Evolutionary conservation across 1,140 invertebrate genomes (phyloP).

Genomic region (Paracyclopina nana): DNA sequence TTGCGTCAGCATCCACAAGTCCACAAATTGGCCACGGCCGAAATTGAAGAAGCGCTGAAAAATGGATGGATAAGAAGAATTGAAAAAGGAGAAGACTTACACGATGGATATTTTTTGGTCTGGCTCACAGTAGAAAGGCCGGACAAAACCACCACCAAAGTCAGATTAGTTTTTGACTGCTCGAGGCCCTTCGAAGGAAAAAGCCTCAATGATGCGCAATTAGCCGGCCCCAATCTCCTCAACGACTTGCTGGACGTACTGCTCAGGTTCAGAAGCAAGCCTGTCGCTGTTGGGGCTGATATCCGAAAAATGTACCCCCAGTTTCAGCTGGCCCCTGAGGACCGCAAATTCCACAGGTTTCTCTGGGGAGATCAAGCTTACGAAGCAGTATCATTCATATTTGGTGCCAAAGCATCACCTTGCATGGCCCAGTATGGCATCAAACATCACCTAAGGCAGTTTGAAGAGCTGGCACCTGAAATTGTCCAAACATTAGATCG

Average conservation of each 20-base stretch:
- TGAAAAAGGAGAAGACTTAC: too few relatives aligned
- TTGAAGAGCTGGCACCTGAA: neutral
- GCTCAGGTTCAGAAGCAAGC: conserved; percentile 17
- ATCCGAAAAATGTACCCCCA: conserved; percentile 18
- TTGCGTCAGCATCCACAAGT: too few relatives aligned
- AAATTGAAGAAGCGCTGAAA: too few relatives aligned
- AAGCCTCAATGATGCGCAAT: conserved; percentile 15
- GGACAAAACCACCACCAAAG: too few relatives aligned
- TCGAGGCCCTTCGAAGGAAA: conserved; percentile 15
- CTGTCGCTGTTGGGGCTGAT: conserved; percentile 16
- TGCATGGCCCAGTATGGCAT: conserved; percentile 17
- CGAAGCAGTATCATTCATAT: conserved; percentile 19
- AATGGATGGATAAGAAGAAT: too few relatives aligned
- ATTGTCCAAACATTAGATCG: neutral
- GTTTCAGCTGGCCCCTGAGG: conserved; percentile 15
- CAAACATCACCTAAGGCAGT: conserved; percentile 16
- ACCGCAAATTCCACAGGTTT: conserved; percentile 18
- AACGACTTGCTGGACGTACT: conserved; percentile 14
- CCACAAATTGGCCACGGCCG: too few relatives aligned
- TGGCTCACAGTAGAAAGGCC: too few relatives aligned
- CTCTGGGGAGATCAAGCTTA: conserved; percentile 19
- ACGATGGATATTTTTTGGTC: too few relatives aligned
- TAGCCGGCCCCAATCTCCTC: conserved; percentile 18
- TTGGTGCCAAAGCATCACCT: conserved; percentile 20
- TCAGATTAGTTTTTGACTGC: conserved; percentile 19